phyloP scores from a whole-genome alignment of 2,888 invertebrate species.

The Leptinotarsa rubiginosa region DNA sequence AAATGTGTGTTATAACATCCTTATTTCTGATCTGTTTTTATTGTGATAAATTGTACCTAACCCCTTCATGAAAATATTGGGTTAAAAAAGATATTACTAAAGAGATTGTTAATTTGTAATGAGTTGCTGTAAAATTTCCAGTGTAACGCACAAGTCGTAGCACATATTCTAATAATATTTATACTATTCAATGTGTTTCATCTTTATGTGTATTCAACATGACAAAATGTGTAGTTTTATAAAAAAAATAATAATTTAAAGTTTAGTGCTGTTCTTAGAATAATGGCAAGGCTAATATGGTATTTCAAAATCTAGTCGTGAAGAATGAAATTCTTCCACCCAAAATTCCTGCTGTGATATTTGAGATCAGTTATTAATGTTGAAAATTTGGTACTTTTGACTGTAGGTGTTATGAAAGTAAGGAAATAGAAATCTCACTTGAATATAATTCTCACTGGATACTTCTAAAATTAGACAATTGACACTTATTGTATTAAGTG shows the following conservation, averaged over 20 bases:
- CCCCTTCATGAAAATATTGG: background rate
- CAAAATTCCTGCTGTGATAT: slow-evolving; percentile 61
- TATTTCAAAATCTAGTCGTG: slow-evolving; percentile 57
- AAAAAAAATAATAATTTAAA: background rate
- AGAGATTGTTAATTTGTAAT: slow-evolving; percentile 25
- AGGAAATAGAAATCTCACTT: background rate
- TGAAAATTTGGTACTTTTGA: background rate
- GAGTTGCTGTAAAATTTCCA: background rate
- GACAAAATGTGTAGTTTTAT: slow-evolving; percentile 4
- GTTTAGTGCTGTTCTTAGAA: slow-evolving; percentile 25
- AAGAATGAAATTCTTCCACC: slow-evolving; percentile 47
- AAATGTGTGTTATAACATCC: background rate
- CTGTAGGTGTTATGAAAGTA: slow-evolving; percentile 7
- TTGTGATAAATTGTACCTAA: slow-evolving; percentile 52
- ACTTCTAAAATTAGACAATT: background rate
- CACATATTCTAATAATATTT: background rate
- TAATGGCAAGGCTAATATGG: slow-evolving; percentile 48
- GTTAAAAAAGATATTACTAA: slow-evolving; percentile 28
- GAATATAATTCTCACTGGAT: background rate
- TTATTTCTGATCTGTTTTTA: slow-evolving; percentile 35
- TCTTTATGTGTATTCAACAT: background rate
- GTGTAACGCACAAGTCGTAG: background rate
- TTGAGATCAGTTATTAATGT: slow-evolving; percentile 23
- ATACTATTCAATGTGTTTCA: background rate
- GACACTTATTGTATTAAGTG: background rate